Conservation (phyloP, 2,797 vertebrate species). For the Pangasius krempfi region DNA sequence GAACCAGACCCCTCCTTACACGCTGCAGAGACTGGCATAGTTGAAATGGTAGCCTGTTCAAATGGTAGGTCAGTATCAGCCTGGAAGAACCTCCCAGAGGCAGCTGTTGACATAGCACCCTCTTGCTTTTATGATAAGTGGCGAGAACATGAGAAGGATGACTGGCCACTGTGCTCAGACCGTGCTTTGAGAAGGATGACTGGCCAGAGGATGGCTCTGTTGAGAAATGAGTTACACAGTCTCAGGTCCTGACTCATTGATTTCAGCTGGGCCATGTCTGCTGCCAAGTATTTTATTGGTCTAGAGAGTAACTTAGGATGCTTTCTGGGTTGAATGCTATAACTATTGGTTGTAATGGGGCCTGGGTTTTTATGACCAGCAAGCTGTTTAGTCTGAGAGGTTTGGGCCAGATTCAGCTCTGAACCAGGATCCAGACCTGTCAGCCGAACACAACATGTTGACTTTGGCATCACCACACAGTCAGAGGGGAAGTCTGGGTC, state of each 20-base stretch:
- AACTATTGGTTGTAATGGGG: background rate
- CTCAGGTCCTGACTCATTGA: background rate
- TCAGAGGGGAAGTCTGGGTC: slow-evolving; percentile 1
- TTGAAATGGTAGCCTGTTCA: background rate
- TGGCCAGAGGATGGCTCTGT: background rate
- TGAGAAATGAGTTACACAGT: background rate
- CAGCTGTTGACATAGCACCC: background rate
- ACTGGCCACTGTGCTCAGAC: background rate
- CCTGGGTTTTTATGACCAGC: background rate
- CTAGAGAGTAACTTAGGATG: background rate
- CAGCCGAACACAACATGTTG: background rate
- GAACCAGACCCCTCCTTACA: background rate
- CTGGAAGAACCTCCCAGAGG: background rate
- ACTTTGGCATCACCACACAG: slow-evolving; percentile 1
- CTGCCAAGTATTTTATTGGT: background rate
- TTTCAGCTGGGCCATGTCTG: background rate
- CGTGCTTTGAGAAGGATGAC: background rate
- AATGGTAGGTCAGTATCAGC: background rate
- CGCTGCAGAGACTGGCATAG: background rate
- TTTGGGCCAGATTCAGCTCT: background rate
- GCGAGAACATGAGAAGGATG: background rate
- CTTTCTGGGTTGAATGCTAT: background rate
- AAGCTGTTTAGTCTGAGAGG: background rate
- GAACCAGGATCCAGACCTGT: background rate
- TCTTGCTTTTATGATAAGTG: background rate